Conservation (phyloP, 2,888 invertebrate genomes). For the Aproaerema taeniolella region DNA sequence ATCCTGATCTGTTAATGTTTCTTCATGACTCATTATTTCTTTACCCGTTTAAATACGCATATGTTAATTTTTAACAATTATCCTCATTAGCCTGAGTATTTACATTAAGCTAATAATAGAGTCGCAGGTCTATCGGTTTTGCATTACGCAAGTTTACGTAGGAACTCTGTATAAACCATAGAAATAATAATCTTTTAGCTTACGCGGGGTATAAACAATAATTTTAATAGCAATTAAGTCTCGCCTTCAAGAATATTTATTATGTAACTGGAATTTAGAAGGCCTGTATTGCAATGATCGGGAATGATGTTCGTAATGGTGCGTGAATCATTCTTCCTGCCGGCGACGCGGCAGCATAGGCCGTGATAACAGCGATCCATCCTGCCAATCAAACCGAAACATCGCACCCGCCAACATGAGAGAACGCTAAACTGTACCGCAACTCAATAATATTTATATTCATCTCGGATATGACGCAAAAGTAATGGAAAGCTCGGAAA, state of each 20-base stretch:
- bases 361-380: constrained; percentile 65
- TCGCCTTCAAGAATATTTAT: no score
- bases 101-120: constrained; percentile 5
- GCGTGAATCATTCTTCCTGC: constrained; percentile 71
- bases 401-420: constrained; percentile 43
- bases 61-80: constrained; percentile 18
- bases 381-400: constrained; percentile 68
- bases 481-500: constrained; percentile 44
- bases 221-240: no score
- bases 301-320: constrained; percentile 51
- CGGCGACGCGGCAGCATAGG: constrained; percentile 19
- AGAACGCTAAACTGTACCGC: constrained; percentile 40
- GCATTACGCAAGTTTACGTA: no score
- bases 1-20: constrained; percentile 26
- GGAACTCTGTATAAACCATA: background rate
- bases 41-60: constrained; percentile 16
- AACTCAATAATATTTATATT: constrained; percentile 42
- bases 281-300: constrained; percentile 39
- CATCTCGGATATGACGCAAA: constrained; percentile 51
- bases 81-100: constrained; percentile 11
- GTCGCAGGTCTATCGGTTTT: no score
- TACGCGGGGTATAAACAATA: no score
- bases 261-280: background rate
- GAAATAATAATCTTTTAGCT: no score
- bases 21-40: constrained; percentile 35